These are phyloP conservation scores for Apogon talboti DNA, from an alignment of 2,797 vertebrate genomes.

Conservation along the genomic window DNA sequence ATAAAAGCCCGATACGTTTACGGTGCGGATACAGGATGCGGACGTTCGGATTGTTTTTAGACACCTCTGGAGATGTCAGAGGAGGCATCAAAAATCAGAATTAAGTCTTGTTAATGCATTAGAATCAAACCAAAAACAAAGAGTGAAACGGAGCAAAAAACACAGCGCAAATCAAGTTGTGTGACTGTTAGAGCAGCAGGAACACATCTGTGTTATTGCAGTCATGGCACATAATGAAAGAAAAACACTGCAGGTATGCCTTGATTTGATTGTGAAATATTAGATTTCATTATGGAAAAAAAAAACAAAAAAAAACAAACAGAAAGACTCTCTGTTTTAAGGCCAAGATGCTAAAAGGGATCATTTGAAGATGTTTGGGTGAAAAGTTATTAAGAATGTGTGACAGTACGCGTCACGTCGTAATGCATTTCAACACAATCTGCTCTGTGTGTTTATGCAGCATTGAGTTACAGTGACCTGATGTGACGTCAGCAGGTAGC, in stretches of 20 bases:
- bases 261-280: constrained; percentile 34
- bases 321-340: constrained; percentile 24
- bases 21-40: constrained; percentile 58
- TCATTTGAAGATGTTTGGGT: constrained; percentile 35
- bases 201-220: constrained; percentile 32
- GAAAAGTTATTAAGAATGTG: constrained; percentile 61
- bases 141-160: constrained; percentile 11
- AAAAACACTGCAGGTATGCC: constrained; percentile 38
- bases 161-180: not conserved
- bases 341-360: constrained; percentile 41
- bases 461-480: constrained; percentile 60
- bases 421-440: constrained; percentile 58
- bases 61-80: constrained; percentile 56
- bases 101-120: constrained; percentile 32
- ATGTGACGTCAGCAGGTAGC: constrained; percentile 78
- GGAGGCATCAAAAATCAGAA: constrained; percentile 39
- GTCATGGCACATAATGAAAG: constrained; percentile 34
- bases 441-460: constrained; percentile 68
- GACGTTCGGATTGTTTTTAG: constrained; percentile 61
- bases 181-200: constrained; percentile 19
- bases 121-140: constrained; percentile 28
- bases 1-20: constrained; percentile 73
- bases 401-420: constrained; percentile 44
- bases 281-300: constrained; percentile 38
- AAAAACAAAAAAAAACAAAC: not conserved